Base-by-base conservation (phyloP, 2,113 vertebrate species). In the Propithecus coquereli region DNA sequence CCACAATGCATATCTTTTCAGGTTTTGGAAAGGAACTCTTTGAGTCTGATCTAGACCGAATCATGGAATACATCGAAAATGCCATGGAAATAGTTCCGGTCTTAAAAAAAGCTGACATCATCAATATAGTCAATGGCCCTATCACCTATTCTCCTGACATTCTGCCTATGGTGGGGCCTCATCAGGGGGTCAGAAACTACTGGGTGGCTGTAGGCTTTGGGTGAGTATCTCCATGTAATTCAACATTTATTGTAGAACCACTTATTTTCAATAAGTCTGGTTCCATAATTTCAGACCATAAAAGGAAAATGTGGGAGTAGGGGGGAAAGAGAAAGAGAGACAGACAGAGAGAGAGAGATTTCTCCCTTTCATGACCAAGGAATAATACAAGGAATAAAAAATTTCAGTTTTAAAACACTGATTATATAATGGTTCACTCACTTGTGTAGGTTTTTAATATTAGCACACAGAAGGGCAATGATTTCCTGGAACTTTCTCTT, bases 11-110 rank as follows among this genome's bases (percentile, higher is more conserved):
- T 97, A 23, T 97, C 97, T 96, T 57, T 97, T 7, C 97, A 99
- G 99, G 99, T 94, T 99, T 99, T 94, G 99, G 99, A 71, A 99
- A 99, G 97, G 99, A 99, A 94, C 98, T 99, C 95, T 99, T 99
- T 98, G 99, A 99, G 97, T 99, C 99, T 4, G 99, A 99, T 97
- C 98, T 99, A 54, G 99, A 99, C 98, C 98, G 99, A 94, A 99
- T 99, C 96, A 99, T 99, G 99, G 99, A 99, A 22, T 98, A 99
- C 9, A 96, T 99, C 2, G 99, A 99, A 96, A 98, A 98, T 97
- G 99, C 99, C 86, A 99, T 99, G 99, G 99, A 99, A 96, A 99
- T 99, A 99, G 98, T 99, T 10, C 99, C 99, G 0, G 98, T 99
- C 93, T 98, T 99, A 94, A 99, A 98, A 98, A 98, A 98, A 54